Evolutionary conservation across 2,888 invertebrate species (phyloP).

Genomic region (Aproaerema taeniolella): DNA sequence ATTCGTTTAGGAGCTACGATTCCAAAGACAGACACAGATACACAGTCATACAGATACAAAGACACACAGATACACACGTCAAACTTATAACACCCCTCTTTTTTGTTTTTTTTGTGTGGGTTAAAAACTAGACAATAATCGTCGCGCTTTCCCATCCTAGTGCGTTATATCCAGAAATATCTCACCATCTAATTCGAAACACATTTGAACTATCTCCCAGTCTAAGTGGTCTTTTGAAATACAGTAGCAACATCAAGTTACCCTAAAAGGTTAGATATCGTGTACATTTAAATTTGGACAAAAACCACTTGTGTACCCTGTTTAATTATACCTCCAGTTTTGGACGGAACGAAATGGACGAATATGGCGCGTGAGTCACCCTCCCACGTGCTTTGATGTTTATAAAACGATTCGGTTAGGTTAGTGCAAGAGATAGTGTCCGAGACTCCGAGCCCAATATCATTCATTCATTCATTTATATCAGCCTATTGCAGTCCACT

Average conservation of each 20-base stretch:
- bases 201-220: slow-evolving; percentile 7
- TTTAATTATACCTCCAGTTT: slow-evolving; percentile 39
- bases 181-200: slow-evolving; percentile 9
- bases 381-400: slow-evolving; percentile 31
- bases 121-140: no score
- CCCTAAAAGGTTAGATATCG: slow-evolving; percentile 25
- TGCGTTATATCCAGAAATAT: no score
- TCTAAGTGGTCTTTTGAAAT: slow-evolving; percentile 23
- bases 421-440: neutral
- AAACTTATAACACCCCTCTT: no score
- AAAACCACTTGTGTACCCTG: slow-evolving; percentile 29
- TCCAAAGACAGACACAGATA: no score
- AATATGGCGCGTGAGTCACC: slow-evolving; percentile 29
- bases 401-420: neutral
- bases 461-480: no score
- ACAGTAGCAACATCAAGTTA: slow-evolving; percentile 18
- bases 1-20: no score
- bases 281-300: slow-evolving; percentile 39
- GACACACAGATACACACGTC: no score
- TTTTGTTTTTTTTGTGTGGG: no score
- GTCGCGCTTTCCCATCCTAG: no score
- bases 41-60: no score
- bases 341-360: slow-evolving; percentile 35
- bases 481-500: no score
- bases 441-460: no score